Evolutionary conservation across 2,888 invertebrate genomes (phyloP), one percentile per base, ranked within the genome.

Genomic region (Isotomurus palustris): DNA sequence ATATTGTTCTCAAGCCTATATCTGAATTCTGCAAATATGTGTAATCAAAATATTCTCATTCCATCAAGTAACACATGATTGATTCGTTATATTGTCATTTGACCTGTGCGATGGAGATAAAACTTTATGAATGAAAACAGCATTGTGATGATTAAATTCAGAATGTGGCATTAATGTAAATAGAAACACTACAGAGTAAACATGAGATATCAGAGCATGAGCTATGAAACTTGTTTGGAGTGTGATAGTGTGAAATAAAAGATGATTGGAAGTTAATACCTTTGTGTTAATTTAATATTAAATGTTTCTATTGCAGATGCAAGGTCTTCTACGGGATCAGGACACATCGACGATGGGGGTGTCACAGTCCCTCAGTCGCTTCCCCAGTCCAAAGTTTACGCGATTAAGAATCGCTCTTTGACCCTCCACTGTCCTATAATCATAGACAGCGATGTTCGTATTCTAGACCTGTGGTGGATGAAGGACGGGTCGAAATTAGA

Each of bases 261-360:
- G 17, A 6, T 40, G 10, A 40, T 40, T 8, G 17, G 19, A 8
- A 17, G 17, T 12, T 12, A 24, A 43, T 12, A 43, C 14, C 24
- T 10, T 32, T 14, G 8, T 32, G 32, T 32, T 14, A 8, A 32
- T 32, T 32, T 32, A 14, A 8, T 32, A 10, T 10, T 32, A 32
- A 8, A 14, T 32, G 32, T 32, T 32, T 32, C 32, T 32, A 45
- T 60, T 54, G n/a, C 57, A 64, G 60, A 49, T 56, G 60, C 60
- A 40, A 59, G 53, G 53, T 59, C 56, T 19, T 50, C 59, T 47
- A 55, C 25, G 53, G n/a, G n/a, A n/a, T 59, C 59, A 48, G 64
- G 61, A 32, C 53, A 52, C 28, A 62, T 66, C 50, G 68, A 68
- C 55, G 62, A 66, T 65, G 66, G 63, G 43, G 68, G 68, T 45